Percentiles rank a stretch among this genome's conserved stretches.
Conservation (phyloP, 1,140 invertebrate genomes). For the Eulimnadia texana region DNA sequence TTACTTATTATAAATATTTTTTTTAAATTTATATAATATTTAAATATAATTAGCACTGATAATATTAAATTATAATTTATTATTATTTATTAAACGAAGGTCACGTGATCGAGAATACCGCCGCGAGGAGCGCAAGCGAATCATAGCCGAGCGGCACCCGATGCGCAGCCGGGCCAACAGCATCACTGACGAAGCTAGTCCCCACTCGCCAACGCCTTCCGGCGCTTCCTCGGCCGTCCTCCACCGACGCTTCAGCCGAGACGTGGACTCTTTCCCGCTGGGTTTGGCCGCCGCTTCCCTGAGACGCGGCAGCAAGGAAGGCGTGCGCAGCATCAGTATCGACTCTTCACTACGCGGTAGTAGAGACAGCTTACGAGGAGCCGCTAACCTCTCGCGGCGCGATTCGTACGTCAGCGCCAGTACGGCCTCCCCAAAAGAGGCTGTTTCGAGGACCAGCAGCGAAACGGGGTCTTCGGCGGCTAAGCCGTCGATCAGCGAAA, state of each 20-base stretch:
- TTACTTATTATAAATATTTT: too few species aligned
- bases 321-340: constrained; percentile 10
- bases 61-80: too few species aligned
- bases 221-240: neutral
- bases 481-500: constrained; percentile 1
- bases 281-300: neutral
- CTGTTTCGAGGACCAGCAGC: neutral
- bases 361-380: constrained; percentile 5
- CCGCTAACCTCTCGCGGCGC: neutral
- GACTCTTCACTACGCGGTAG: constrained; percentile 10
- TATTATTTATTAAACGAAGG: too few species aligned
- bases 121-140: constrained; percentile 19
- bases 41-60: too few species aligned
- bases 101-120: constrained; percentile 16
- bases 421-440: neutral
- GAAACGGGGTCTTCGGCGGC: constrained; percentile 4
- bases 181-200: constrained; percentile 10
- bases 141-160: constrained; percentile 19
- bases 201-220: neutral
- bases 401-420: constrained; percentile 1
- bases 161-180: constrained; percentile 11
- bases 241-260: constrained; percentile 2
- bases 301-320: constrained; percentile 12
- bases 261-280: neutral
- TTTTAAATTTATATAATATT: too few species aligned